phyloP scores from a whole-genome alignment of 2,888 invertebrate species.

The Sesia bembeciformis region DNA sequence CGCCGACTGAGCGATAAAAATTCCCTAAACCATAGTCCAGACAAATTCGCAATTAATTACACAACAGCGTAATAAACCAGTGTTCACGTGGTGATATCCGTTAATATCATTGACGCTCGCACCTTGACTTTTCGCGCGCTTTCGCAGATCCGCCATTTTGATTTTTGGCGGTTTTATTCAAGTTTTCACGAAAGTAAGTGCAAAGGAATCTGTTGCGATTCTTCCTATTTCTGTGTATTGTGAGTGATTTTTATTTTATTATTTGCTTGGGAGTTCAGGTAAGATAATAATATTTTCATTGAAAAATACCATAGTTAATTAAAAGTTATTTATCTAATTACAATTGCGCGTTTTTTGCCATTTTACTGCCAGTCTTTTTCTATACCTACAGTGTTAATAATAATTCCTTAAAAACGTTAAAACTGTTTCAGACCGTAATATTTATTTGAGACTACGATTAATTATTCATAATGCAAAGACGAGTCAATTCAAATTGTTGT shows the following conservation, averaged over 20 bases:
- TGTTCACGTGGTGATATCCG: background rate
- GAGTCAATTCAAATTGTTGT: too few relatives aligned
- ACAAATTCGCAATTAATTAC: background rate
- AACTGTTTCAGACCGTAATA: too few relatives aligned
- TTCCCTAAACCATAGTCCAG: background rate
- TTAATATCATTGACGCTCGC: background rate
- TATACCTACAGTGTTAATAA: too few relatives aligned
- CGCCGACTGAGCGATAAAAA: background rate
- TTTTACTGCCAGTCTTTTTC: background rate
- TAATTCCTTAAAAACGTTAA: too few relatives aligned
- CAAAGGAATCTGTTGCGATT: background rate
- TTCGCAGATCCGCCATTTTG: background rate
- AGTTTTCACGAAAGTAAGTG: background rate
- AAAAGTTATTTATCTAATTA: background rate
- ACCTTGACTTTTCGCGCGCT: background rate
- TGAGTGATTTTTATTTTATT: background rate
- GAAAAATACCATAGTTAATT: background rate
- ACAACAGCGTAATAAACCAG: background rate
- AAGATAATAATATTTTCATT: background rate
- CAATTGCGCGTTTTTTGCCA: background rate
- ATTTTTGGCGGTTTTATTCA: background rate
- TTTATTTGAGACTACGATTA: too few relatives aligned
- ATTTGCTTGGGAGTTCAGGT: too few relatives aligned
- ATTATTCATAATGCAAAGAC: too few relatives aligned
- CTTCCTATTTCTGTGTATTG: background rate